Conservation (phyloP, 1,140 invertebrate species). For the Calephelis virginiensis region DNA sequence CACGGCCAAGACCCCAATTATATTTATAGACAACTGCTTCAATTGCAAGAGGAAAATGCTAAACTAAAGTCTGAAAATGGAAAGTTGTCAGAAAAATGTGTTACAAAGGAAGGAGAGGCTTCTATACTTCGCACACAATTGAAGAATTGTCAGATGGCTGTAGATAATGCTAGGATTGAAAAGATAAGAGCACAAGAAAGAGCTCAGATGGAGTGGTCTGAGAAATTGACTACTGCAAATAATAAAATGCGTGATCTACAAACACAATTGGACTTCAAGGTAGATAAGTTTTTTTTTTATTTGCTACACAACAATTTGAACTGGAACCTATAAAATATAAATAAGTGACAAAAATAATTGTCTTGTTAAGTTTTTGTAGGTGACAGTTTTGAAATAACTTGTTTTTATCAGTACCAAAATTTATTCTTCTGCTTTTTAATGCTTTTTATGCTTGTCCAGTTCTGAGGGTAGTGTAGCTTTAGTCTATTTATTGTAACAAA, state of each 20-base stretch:
- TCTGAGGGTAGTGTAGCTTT: no score
- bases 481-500: no score
- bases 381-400: no score
- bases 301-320: background rate
- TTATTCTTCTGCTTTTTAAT: no score
- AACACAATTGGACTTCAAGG: conserved; percentile 72
- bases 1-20: conserved; percentile 47
- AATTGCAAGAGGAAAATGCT: conserved; percentile 64
- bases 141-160: conserved; percentile 56
- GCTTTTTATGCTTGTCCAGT: no score
- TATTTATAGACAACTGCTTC: conserved; percentile 50
- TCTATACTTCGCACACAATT: conserved; percentile 69
- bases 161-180: conserved; percentile 63
- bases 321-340: no score
- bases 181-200: conserved; percentile 65
- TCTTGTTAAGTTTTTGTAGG: no score
- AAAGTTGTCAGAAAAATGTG: conserved; percentile 64
- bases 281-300: conserved; percentile 26
- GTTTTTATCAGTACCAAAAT: no score
- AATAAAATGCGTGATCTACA: conserved; percentile 57
- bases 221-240: conserved; percentile 51
- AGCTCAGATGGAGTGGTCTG: conserved; percentile 62
- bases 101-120: conserved; percentile 71
- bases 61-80: conserved; percentile 69
- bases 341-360: no score